phyloP scores from a whole-genome alignment of 2,888 invertebrate species.

The Brachyptera risi region DNA sequence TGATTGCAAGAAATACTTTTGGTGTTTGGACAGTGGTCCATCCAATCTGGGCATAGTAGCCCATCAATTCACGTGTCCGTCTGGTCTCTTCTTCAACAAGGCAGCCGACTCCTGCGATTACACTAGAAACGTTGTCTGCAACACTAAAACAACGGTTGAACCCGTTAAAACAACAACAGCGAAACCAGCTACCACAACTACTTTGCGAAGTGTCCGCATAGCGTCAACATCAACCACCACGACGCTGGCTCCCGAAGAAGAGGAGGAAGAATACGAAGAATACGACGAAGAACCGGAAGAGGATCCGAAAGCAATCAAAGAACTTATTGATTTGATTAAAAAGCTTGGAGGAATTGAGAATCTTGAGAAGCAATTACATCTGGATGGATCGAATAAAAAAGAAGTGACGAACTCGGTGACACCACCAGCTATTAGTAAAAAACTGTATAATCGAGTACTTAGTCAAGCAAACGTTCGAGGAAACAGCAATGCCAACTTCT shows the following conservation, averaged over 20 bases:
- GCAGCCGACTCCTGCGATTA: constrained; percentile 91
- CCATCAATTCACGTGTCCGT: constrained; percentile 90
- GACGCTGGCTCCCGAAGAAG: constrained; percentile 49
- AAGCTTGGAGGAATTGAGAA: constrained; percentile 86
- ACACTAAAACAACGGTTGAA: constrained; percentile 50
- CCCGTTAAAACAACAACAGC: constrained; percentile 47
- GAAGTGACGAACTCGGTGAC: constrained; percentile 45
- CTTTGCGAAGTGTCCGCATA: constrained; percentile 47
- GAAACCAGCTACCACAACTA: constrained; percentile 41
- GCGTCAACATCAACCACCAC: constrained; percentile 48
- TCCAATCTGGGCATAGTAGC: constrained; percentile 86
- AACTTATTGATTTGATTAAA: constrained; percentile 76
- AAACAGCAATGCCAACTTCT: constrained; percentile 18
- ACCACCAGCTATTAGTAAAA: constrained; percentile 66
- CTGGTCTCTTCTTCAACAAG: constrained; percentile 86
- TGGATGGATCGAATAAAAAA: constrained; percentile 43
- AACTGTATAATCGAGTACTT: constrained; percentile 71
- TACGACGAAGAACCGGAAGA: constrained; percentile 56
- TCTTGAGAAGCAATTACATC: constrained; percentile 69
- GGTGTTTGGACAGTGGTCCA: constrained; percentile 87
- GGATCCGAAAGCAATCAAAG: constrained; percentile 75
- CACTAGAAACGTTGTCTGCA: constrained; percentile 80
- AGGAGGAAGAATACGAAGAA: constrained; percentile 50
- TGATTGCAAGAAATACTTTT: constrained; percentile 92
- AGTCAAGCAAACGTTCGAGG: constrained; percentile 45